Evolutionary conservation across 2,888 invertebrate genomes (phyloP).

Genomic region (Yponomeuta plumbellus): DNA sequence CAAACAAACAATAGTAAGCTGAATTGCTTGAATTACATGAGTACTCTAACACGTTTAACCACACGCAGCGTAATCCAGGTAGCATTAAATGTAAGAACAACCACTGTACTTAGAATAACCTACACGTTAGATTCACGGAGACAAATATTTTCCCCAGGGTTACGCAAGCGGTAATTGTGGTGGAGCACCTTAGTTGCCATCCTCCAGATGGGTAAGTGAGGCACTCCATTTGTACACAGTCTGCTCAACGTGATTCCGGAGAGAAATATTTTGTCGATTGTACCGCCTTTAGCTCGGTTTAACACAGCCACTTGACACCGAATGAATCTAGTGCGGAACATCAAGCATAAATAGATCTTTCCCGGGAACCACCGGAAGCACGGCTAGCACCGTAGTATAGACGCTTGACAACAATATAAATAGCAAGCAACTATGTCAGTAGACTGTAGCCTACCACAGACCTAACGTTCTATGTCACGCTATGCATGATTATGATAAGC

Average conservation of each 20-base stretch:
- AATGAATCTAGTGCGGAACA: constrained; percentile 66
- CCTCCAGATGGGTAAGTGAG: constrained; percentile 76
- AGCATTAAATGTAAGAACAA: constrained; percentile 55
- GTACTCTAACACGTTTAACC: constrained; percentile 4
- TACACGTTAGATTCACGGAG: constrained; percentile 77
- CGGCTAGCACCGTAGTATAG: constrained; percentile 66
- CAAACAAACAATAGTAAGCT: not conserved
- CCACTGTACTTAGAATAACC: constrained; percentile 68
- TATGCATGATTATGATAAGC: constrained; percentile 72
- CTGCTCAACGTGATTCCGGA: constrained; percentile 75
- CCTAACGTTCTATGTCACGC: constrained; percentile 68
- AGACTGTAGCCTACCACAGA: constrained; percentile 44
- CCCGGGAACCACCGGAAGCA: constrained; percentile 73
- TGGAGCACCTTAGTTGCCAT: constrained; percentile 77
- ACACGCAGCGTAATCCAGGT: constrained; percentile 15
- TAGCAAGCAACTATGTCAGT: constrained; percentile 48
- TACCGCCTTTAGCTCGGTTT: constrained; percentile 59
- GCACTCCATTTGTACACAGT: constrained; percentile 74
- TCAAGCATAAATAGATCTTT: constrained; percentile 75
- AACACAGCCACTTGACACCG: constrained; percentile 59
- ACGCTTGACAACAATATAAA: constrained; percentile 44
- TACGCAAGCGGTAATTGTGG: constrained; percentile 77
- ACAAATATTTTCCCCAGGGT: constrained; percentile 76
- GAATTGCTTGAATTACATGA: not conserved
- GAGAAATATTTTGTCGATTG: constrained; percentile 76